Percentiles rank a stretch among this genome's conserved stretches.
phyloP scores from a whole-genome alignment of 2,888 invertebrate species.

The Lithophane ornitopus region DNA sequence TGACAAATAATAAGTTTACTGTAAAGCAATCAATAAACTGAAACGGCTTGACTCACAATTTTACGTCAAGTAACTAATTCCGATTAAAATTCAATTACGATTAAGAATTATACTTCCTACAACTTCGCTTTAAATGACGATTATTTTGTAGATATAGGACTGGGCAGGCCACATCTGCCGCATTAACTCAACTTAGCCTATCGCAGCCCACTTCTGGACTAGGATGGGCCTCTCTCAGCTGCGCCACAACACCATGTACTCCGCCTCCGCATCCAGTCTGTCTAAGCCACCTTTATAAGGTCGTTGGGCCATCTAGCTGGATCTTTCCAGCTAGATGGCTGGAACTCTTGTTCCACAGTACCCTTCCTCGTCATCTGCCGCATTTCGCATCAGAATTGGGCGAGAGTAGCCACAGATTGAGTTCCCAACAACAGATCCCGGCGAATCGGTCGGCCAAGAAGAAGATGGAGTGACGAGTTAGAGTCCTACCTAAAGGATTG shows the following conservation, averaged over 20 bases:
- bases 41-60: constrained; percentile 25
- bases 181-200: background rate
- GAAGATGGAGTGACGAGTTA: background rate
- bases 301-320: too few relatives aligned
- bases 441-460: background rate
- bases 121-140: background rate
- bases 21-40: constrained; percentile 28
- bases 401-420: background rate
- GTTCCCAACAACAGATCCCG: background rate
- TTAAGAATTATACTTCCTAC: constrained; percentile 23
- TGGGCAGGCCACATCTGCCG: background rate
- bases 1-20: constrained; percentile 4
- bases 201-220: background rate
- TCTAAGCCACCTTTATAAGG: background rate
- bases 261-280: background rate
- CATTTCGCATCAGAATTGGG: background rate
- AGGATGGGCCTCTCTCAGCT: too few relatives aligned
- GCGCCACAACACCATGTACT: background rate
- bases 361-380: background rate
- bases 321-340: too few relatives aligned
- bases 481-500: background rate
- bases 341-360: background rate
- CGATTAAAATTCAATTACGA: constrained; percentile 60
- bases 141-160: background rate
- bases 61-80: constrained; percentile 31